Conservation (phyloP, 2,113 vertebrate species). For the Rattus norvegicus region DNA sequence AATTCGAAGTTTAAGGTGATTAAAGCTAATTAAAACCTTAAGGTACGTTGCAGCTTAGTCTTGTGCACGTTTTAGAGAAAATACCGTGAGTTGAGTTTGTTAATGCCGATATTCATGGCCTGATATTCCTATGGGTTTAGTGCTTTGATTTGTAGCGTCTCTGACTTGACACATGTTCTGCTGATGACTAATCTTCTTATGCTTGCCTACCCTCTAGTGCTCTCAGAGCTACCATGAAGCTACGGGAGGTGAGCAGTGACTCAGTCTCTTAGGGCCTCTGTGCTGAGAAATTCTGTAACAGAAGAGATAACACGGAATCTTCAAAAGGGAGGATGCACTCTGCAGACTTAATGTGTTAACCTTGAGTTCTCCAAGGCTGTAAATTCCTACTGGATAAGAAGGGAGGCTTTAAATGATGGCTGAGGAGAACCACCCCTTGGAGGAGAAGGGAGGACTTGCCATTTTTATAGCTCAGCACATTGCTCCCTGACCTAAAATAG, state of each 20-base stretch:
- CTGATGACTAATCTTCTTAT: background rate
- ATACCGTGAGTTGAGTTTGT: background rate
- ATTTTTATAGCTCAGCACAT: constrained; percentile 69
- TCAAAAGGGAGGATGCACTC: background rate
- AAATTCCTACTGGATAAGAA: background rate
- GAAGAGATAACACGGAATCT: background rate
- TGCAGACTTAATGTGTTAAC: background rate
- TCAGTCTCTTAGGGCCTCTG: background rate
- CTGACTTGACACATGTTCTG: background rate
- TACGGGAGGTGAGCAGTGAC: background rate
- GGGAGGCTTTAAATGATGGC: background rate
- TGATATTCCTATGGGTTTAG: background rate
- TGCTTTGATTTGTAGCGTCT: background rate
- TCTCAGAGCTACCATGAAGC: background rate
- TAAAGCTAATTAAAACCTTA: background rate
- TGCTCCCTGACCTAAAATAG: constrained; percentile 61
- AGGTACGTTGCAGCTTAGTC: background rate
- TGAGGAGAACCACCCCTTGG: background rate
- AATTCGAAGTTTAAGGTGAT: background rate
- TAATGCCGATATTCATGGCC: background rate
- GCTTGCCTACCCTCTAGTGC: background rate
- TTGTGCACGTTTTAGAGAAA: background rate
- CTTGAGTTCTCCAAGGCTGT: background rate
- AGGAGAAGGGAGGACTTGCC: background rate
- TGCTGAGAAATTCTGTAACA: background rate